Conservation (phyloP, 1,140 invertebrate genomes). For the Helicoverpa armigera region DNA sequence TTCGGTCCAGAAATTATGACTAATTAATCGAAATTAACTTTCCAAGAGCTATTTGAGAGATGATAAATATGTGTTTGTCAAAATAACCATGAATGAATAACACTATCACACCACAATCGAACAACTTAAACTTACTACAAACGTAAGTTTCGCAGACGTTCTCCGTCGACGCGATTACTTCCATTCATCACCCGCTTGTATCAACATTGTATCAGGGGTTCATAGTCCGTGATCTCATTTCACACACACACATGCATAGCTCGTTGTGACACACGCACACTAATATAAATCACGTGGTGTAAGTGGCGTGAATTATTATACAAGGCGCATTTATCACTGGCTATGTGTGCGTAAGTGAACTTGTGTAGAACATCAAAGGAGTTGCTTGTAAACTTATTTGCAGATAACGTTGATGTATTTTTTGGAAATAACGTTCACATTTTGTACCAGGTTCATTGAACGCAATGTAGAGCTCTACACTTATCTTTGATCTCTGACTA, state of each 20-base stretch:
- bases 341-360: not conserved
- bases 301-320: conserved; percentile 39
- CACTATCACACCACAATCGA: not conserved
- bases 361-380: conserved; percentile 41
- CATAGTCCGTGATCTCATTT: conserved; percentile 66
- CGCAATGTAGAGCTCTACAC: too few relatives aligned
- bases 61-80: too few relatives aligned
- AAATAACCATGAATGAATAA: too few relatives aligned
- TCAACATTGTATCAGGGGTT: conserved; percentile 52
- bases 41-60: too few relatives aligned
- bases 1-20: too few relatives aligned
- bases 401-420: not conserved
- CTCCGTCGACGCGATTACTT: conserved; percentile 9
- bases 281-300: conserved; percentile 27
- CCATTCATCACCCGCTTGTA: conserved; percentile 35
- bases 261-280: conserved; percentile 57
- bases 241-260: conserved; percentile 38
- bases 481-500: too few relatives aligned
- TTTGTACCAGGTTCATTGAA: too few relatives aligned
- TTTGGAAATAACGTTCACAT: not conserved
- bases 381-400: conserved; percentile 24
- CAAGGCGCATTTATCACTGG: conserved; percentile 11
- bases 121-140: conserved; percentile 15
- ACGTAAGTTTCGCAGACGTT: not conserved
- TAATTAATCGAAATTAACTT: too few relatives aligned